These are phyloP conservation scores for Phocides pigmalion DNA, from an alignment of 1,140 invertebrate genomes.

Conservation along the genomic window DNA sequence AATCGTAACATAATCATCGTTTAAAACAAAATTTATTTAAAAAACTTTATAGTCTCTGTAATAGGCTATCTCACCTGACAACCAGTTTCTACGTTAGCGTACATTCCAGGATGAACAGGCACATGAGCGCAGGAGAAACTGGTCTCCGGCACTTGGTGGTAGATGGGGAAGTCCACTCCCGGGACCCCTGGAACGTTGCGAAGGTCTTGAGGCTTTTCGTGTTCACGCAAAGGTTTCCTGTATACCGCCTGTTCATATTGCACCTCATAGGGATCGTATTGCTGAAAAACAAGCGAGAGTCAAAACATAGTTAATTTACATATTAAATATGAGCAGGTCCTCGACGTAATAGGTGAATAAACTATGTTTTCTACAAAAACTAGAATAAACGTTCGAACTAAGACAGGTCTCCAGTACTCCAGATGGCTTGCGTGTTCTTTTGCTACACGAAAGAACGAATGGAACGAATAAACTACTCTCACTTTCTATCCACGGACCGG, in stretches of 20 bases:
- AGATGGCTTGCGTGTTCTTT: no score
- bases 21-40: no score
- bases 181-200: conserved; percentile 90
- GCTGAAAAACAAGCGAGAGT: conserved; percentile 46
- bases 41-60: background rate
- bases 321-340: no score
- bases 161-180: conserved; percentile 91
- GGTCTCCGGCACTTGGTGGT: conserved; percentile 90
- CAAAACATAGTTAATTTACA: no score
- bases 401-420: no score
- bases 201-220: conserved; percentile 89
- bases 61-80: conserved; percentile 87
- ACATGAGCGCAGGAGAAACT: conserved; percentile 90
- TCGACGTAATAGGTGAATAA: no score
- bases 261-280: conserved; percentile 63
- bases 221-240: conserved; percentile 73
- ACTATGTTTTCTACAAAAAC: no score
- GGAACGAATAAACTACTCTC: no score
- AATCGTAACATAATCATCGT: no score
- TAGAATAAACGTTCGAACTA: no score
- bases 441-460: no score
- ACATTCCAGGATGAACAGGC: conserved; percentile 92
- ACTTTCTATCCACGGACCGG: no score
- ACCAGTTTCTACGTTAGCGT: conserved; percentile 93
- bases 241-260: conserved; percentile 64